phyloP scores from a whole-genome alignment of 2,888 invertebrate species.

The Clusia tigrina region DNA sequence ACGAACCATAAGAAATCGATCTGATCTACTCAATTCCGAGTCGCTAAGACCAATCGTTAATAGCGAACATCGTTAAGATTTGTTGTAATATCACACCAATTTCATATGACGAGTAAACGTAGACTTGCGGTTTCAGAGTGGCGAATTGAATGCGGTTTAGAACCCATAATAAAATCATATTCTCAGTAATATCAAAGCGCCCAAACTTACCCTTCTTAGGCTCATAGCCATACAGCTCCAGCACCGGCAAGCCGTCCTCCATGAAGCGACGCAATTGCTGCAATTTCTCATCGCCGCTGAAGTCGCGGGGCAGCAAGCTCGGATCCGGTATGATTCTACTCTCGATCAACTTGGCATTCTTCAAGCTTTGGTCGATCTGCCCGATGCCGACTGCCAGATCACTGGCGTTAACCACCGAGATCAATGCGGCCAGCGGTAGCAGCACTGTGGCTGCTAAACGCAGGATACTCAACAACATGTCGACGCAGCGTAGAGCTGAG shows the following conservation, averaged over 20 bases:
- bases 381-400: constrained; percentile 25
- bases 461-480: constrained; percentile 41
- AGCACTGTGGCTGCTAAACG: constrained; percentile 29
- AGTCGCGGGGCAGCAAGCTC: constrained; percentile 43
- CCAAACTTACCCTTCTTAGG: constrained; percentile 59
- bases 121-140: no score
- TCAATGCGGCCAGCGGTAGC: constrained; percentile 24
- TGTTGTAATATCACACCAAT: no score
- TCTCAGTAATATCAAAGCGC: no score
- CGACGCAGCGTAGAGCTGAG: background rate
- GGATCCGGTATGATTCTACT: constrained; percentile 61
- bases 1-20: no score
- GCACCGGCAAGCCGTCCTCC: constrained; percentile 61
- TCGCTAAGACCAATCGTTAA: no score
- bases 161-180: no score
- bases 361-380: constrained; percentile 59
- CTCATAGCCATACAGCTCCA: constrained; percentile 61
- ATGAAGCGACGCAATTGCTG: constrained; percentile 59
- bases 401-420: background rate
- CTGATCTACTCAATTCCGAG: no score
- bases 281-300: constrained; percentile 55
- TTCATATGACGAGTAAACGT: no score
- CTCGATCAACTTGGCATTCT: constrained; percentile 61
- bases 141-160: no score
- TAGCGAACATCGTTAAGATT: no score